Evolutionary conservation across 2,113 vertebrate genomes (phyloP).

Genomic region (Octodon degus): DNA sequence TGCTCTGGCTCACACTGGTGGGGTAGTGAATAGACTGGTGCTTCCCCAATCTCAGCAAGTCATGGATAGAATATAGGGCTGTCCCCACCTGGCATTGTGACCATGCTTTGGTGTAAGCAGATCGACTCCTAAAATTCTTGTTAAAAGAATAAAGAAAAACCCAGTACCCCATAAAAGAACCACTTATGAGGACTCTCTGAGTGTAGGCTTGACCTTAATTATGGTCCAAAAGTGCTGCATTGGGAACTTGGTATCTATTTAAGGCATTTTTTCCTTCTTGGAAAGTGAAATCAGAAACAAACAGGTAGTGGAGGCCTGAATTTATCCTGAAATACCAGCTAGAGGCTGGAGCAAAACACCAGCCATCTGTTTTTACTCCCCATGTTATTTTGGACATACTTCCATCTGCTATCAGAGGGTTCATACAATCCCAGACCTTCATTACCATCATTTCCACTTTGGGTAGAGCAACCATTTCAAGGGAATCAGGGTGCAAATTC

Average conservation of each 20-base stretch:
- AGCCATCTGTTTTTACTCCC: neutral
- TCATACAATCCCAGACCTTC: neutral
- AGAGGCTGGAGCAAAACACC: neutral
- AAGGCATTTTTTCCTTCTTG: neutral
- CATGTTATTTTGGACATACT: neutral
- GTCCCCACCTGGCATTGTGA: neutral
- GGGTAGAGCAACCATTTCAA: neutral
- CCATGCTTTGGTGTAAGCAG: neutral
- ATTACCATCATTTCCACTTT: neutral
- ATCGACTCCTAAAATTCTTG: neutral
- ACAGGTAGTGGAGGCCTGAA: neutral
- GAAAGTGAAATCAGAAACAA: neutral
- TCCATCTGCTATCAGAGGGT: neutral
- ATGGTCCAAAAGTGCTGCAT: neutral
- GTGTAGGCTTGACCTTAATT: neutral
- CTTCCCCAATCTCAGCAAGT: too few relatives aligned
- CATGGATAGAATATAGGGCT: neutral
- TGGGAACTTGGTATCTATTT: neutral
- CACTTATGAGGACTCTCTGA: neutral
- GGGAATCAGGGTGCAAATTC: neutral
- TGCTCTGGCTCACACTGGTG: too few relatives aligned
- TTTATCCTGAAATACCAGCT: conserved; percentile 1
- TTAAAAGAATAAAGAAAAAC: neutral
- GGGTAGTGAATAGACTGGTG: neutral
- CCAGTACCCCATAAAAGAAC: neutral